Evolutionary conservation across 2,797 vertebrate genomes (phyloP), one percentile per base, ranked within the genome.

Genomic region (Acipenser ruthenus): DNA sequence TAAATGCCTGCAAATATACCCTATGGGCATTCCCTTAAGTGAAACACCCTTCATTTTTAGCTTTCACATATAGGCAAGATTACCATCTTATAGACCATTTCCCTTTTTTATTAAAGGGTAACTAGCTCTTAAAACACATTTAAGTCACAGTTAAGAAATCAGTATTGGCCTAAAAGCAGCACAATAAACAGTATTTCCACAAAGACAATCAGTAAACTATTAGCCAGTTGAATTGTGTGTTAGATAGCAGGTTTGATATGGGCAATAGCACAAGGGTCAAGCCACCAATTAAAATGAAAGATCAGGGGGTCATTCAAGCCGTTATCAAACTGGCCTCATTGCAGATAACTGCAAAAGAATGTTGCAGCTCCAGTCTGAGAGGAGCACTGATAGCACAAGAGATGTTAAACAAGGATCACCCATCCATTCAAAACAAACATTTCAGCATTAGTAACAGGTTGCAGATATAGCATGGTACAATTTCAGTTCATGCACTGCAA

Each of bases 191-290:
- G 18, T 10, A 62, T 53, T 63, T 68, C 65, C 67, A 71, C 73
- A 72, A 65, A 68, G 10, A 49, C 59, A 71, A 69, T 58, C 58
- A 67, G 65, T 69, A 71, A 79, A 67, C 71, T 71, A 75, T 73
- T 72, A 66, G 69, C 64, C 11, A 37, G 64, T 69, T 52, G 68
- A 74, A 66, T 74, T 79, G 83, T 85, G 83, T 83, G 77, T 82
- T 73, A 88, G 87, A 88, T 86, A 89, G 85, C 78, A 65, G 69
- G 74, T 58, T 64, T 64, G 49, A 51, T 52, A 67, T 47, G 11
- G 65, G 60, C 52, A 78, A 75, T 67, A 77, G 70, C 65, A 66
- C 48, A 77, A 79, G 80, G 77, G 81, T 82, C 79, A 80, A 10
- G 48, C 51, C n/a, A 58, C 10, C 58, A 50, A 65, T 37, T 47